phyloP scores from a whole-genome alignment of 92 coral and sea anemone species.

The Scolanthus callimorphus region DNA sequence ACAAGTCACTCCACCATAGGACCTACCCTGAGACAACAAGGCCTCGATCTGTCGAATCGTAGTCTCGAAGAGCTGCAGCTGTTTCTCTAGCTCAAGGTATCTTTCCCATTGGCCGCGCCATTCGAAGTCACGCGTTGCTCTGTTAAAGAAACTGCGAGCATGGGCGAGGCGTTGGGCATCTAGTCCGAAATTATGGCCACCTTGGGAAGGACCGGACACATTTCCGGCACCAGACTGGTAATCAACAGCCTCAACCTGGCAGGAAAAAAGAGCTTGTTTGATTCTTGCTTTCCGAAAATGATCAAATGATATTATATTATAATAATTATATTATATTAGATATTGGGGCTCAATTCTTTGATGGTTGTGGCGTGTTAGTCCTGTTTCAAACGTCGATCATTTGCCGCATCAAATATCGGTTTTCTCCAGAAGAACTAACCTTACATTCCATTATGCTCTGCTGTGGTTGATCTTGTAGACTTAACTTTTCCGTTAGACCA shows the following conservation, averaged over 20 bases:
- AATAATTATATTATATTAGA: no score
- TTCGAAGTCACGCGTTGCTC: constrained; percentile 38
- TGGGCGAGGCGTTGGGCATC: constrained; percentile 50
- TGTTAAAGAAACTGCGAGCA: constrained; percentile 34
- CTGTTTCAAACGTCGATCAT: no score
- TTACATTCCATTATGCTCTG: no score
- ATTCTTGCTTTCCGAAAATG: background rate
- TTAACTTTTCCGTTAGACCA: no score
- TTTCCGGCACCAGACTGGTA: background rate
- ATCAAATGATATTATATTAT: no score
- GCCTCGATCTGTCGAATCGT: constrained; percentile 30
- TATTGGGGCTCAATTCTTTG: no score
- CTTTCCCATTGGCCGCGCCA: constrained; percentile 35
- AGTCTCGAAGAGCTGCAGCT: constrained; percentile 16
- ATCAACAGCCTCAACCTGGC: background rate
- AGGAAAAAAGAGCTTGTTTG: background rate
- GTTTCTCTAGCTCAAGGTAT: constrained; percentile 8
- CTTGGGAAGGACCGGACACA: constrained; percentile 13
- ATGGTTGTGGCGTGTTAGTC: no score
- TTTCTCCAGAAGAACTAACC: no score
- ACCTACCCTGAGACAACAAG: constrained; percentile 37
- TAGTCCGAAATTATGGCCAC: constrained; percentile 48
- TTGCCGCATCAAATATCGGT: no score
- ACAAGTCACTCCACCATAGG: no score
- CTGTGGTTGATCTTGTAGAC: no score